Evolutionary conservation across 2,888 invertebrate species (phyloP), one percentile per base, ranked within the genome.

Genomic region (Trissoscelio sp.): DNA sequence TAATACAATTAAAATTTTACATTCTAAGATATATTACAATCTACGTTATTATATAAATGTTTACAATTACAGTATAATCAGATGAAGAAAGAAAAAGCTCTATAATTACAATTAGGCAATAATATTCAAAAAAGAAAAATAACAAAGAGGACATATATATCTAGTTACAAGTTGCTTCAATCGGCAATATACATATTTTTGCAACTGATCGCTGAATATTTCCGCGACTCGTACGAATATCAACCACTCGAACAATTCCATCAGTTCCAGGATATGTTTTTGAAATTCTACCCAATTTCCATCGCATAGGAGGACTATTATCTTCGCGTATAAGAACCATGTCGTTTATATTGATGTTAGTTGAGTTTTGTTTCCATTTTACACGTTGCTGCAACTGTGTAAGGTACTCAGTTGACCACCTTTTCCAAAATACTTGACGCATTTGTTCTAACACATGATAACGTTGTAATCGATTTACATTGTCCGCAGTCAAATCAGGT

Each of bases 391-490:
- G 69, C n/a, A 55, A 60, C 9, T 67, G 55, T 0, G 34, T 16
- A 7, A 83, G 14, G 58, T 83, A 83, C 24, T 72, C 79, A 1
- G 20, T 5, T 1, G 67, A 64, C 81, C 81, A 83, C 0, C 75
- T 57, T 20, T 62, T 75, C 79, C 83, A 81, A 24, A 24, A 24
- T 24, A 24, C 24, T 24, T 24, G 24, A 3, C 24, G 24, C 24
- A 24, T 24, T 24, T 24, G 24, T 24, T 24, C 24, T 6, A 24
- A 24, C 7, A 66, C 9, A 16, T 83, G 81, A 67, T 72, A 83
- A 7, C 73, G 60, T 11, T 55, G 48, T 24, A 81, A 14, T n/a
- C 58, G 44, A 31, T 79, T 79, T 5, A 46, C 22, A 55, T 20
- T 44, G 0, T 66, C 12, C 2, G 24, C 7, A 16, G 55, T 24